These are phyloP conservation scores for Pagetopsis macropterus DNA, from an alignment of 2,797 vertebrate genomes.

Conservation along the genomic window DNA sequence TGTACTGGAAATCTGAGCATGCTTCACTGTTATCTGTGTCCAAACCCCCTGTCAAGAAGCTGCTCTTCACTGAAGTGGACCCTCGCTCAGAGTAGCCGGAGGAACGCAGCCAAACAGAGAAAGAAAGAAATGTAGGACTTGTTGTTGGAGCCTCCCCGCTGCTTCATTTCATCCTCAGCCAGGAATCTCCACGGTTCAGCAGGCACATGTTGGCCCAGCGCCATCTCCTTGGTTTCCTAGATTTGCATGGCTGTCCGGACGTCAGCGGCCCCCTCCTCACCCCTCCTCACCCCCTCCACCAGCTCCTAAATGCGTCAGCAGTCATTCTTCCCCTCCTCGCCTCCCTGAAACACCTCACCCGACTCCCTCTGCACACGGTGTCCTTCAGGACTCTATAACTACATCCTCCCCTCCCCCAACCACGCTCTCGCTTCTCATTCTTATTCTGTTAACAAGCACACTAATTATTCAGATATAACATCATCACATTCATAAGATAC, in stretches of 20 bases:
- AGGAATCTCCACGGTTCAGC: slow-evolving; percentile 66
- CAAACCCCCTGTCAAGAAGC: slow-evolving; percentile 39
- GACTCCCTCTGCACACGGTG: slow-evolving; percentile 75
- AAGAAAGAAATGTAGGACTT: slow-evolving; percentile 54
- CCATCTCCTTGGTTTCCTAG: slow-evolving; percentile 74
- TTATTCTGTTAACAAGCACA: slow-evolving; percentile 40
- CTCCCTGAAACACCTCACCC: slow-evolving; percentile 74
- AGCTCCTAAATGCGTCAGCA: slow-evolving; percentile 79
- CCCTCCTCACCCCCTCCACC: slow-evolving; percentile 37
- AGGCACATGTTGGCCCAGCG: slow-evolving; percentile 65
- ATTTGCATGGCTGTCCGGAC: slow-evolving; percentile 80
- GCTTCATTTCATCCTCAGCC: slow-evolving; percentile 60
- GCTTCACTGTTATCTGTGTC: slow-evolving; percentile 28
- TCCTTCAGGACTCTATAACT: slow-evolving; percentile 77
- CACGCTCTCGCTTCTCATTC: slow-evolving; percentile 21
- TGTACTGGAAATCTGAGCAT: slow-evolving; percentile 13
- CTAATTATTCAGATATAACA: slow-evolving; percentile 14
- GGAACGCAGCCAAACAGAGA: slow-evolving; percentile 37
- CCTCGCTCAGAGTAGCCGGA: slow-evolving; percentile 27
- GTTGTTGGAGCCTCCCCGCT: slow-evolving; percentile 38
- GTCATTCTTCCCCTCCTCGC: slow-evolving; percentile 57
- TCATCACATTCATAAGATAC: slow-evolving; percentile 9
- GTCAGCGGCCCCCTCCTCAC: slow-evolving; percentile 65
- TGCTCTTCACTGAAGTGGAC: slow-evolving; percentile 50
- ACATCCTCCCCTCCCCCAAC: slow-evolving; percentile 43